Base-by-base conservation (phyloP, 1,140 invertebrate species). In the Oryctes rhinoceros region DNA sequence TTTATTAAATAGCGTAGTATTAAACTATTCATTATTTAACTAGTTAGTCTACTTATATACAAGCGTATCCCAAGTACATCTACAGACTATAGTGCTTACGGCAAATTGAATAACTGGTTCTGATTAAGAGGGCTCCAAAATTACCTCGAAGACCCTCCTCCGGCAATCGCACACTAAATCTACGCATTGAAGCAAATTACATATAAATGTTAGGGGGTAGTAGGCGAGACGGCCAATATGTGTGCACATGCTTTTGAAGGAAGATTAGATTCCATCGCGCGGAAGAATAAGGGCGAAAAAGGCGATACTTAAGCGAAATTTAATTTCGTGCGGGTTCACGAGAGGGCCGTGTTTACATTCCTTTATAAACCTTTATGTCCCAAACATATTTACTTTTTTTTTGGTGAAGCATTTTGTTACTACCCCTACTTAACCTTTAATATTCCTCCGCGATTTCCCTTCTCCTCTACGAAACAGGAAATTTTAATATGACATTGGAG, bases 241-340 rank as follows among this genome's bases (percentile, higher is more conserved):
- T 35, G 7, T 71, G 65, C 24, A 71, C 65, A 24, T 71, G 20
- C 20, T 30, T 37, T 37, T 37, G 65, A 37, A 37, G 24, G 24
- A 67, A 67, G 62, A 67, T 67, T 67, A 67, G 62, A 67, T 67
- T 24, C 24, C 62, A 30, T 24, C 65, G n/a, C 6, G 24, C 20
- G 20, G 35, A 7, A 71, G 65, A 24, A 71, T 35, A 15, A 15
- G 9, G 6, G 20, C 11, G 3, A 24, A 24, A 71, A 71, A 35
- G 65, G 65, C 11, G 20, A 20, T 13, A 24, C 24, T 71, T 37
- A 24, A 35, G 65, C 13, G 65, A 71, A 71, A 71, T 71, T 30
- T 71, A 71, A 71, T 71, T 71, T 71, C 35, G 4, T 71, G 24
- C 11, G 65, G 9, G 20, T 24, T 35, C 24, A 10, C 20, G 10